A percentile compares a stretch with the other conserved stretches of the same genome.
phyloP scores from a whole-genome alignment of 2,113 vertebrate species.

The Caranx melampygus region DNA sequence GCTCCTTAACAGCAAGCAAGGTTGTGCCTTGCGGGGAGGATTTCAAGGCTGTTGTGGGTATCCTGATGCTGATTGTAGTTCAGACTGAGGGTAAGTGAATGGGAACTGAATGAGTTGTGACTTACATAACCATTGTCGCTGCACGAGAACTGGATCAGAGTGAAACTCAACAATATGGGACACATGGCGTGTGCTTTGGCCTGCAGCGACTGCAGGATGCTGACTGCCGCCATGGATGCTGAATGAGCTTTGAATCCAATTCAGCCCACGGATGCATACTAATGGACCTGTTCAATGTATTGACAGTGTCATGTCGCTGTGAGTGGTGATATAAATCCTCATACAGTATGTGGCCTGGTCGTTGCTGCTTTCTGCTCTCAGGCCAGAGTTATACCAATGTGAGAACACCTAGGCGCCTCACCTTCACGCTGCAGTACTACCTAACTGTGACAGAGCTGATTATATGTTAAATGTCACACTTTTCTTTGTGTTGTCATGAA shows the following conservation, averaged over 20 bases:
- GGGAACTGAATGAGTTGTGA: background rate
- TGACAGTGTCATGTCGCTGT: constrained; percentile 2
- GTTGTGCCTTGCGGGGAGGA: background rate
- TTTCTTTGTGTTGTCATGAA: background rate
- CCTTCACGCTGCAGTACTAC: background rate
- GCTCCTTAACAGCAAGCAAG: background rate
- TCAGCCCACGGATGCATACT: background rate
- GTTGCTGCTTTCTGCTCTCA: background rate
- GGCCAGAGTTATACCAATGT: background rate
- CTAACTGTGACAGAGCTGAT: background rate
- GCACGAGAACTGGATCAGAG: background rate
- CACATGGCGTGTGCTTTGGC: background rate
- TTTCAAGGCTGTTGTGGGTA: background rate
- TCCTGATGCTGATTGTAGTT: background rate
- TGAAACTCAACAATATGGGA: background rate
- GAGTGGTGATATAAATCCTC: constrained; percentile 11
- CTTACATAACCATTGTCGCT: background rate
- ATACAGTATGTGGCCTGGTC: background rate
- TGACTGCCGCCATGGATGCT: background rate
- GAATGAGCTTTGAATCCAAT: constrained; percentile 12
- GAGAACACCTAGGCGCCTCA: background rate
- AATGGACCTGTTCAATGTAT: constrained; percentile 9
- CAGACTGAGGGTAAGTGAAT: background rate
- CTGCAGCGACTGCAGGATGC: background rate
- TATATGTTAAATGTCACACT: background rate